Percentiles rank a stretch among this genome's conserved stretches.
Conservation (phyloP, 1,140 invertebrate species). For the Apis cerana region DNA sequence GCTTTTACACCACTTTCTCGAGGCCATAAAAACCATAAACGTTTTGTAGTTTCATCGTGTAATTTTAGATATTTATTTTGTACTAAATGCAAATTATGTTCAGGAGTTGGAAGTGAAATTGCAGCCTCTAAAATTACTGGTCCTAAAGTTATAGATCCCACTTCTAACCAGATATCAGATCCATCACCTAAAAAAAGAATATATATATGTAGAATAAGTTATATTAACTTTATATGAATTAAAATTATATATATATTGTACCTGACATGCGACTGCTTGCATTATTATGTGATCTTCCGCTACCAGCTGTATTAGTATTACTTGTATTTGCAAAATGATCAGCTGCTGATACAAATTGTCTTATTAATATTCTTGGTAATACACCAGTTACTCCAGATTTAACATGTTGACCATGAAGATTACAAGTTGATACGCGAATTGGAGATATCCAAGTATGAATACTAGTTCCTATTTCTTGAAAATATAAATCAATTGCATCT, state of each 20-base stretch:
- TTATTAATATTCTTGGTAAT: constrained; percentile 88
- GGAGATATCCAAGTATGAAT: constrained; percentile 94
- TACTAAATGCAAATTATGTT: constrained; percentile 88
- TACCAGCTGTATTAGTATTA: constrained; percentile 84
- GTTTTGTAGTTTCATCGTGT: constrained; percentile 93
- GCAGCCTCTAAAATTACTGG: constrained; percentile 97
- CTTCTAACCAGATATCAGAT: constrained; percentile 94
- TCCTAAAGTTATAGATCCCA: constrained; percentile 93
- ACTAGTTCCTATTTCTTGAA: constrained; percentile 94
- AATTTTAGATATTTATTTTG: constrained; percentile 90
- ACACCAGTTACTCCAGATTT: constrained; percentile 94
- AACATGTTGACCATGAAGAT: constrained; percentile 95
- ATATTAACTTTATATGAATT: neutral
- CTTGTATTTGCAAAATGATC: constrained; percentile 78
- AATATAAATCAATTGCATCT: constrained; percentile 94
- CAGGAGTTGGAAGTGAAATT: constrained; percentile 88
- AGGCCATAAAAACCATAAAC: constrained; percentile 97
- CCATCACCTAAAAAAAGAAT: constrained; percentile 73
- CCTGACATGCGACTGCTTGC: constrained; percentile 75
- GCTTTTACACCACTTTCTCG: constrained; percentile 83
- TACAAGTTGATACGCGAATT: constrained; percentile 93
- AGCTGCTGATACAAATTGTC: constrained; percentile 86
- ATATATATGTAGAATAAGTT: neutral
- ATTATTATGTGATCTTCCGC: constrained; percentile 80
- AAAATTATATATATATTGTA: constrained; percentile 33